Percentiles rank a stretch among this genome's conserved stretches.
Evolutionary conservation across 2,113 vertebrate species (phyloP).

Genomic region (Cephalopholis sonnerati): DNA sequence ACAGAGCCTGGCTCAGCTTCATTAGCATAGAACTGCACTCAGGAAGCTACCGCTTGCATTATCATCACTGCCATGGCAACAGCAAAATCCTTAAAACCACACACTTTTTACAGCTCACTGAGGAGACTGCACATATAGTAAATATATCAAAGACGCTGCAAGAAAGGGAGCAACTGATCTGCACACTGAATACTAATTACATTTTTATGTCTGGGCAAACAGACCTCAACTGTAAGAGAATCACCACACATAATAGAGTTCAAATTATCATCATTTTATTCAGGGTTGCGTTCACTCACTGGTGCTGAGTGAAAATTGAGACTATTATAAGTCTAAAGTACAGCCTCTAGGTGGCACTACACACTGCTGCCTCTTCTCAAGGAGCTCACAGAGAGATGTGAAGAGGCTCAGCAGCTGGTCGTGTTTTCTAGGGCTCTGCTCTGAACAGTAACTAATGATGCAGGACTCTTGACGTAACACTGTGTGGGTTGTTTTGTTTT

Average conservation of each 20-base stretch:
- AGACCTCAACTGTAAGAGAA: not conserved
- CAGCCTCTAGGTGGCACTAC: conserved; percentile 65
- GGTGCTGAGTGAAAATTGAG: not conserved
- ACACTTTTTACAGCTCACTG: conserved; percentile 10
- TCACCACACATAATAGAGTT: not conserved
- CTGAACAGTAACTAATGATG: not conserved
- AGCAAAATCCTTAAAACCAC: conserved; percentile 36
- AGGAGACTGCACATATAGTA: not conserved
- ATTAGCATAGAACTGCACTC: conserved; percentile 70
- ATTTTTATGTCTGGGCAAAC: not conserved
- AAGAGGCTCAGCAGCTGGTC: conserved; percentile 23
- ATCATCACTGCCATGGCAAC: conserved; percentile 77
- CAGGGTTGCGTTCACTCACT: not conserved
- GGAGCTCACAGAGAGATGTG: not conserved
- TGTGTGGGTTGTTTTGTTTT: not conserved
- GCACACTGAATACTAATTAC: not conserved
- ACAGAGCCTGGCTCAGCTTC: conserved; percentile 37
- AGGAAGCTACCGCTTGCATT: conserved; percentile 56
- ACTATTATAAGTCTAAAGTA: not conserved
- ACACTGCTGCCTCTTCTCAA: conserved; percentile 29
- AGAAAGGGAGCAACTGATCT: not conserved
- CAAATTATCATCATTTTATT: not conserved
- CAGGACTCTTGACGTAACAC: not conserved
- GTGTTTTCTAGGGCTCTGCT: not conserved
- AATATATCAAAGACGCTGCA: not conserved